Base-by-base conservation (phyloP, 2,888 invertebrate genomes). In the Mesopsocus fuscifrons region DNA sequence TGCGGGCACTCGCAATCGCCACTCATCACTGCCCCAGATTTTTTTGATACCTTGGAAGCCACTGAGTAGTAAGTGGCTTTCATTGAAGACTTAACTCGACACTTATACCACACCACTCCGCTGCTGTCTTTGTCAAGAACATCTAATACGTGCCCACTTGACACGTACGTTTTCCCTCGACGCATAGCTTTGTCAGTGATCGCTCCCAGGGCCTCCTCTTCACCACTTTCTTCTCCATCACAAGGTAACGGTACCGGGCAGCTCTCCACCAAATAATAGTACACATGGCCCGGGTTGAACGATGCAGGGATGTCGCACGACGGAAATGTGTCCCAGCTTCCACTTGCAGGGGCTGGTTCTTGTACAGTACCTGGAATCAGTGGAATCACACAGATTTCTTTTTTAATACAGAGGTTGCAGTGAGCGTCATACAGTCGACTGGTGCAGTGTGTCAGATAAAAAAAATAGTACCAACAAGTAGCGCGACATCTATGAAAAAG, bases 281-380 rank as follows among this genome's bases (percentile, higher is more conserved):
- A 34, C 34, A 34, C 18, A 13, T 34, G 34, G 8, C 34, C 34
- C 18, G 8, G 8, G 34, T 34, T 34, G 34, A 34, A 34, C 8
- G 34, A 9, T 18, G 8, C 16, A 16, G 34, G 34, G 9, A 34
- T 34, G 8, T 6, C 15, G 15, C 8, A 9, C 8, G 16, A 16
- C 8, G 34, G 34, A 13, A 34, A 34, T 8, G 6, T 15, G 8
- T 18, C 8, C 34, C 34, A 34, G 15, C 18, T 6, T 18, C 34
- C 30, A 11, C 9, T 30, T 30, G 30, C n/a, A n/a, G n/a, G n/a
- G n/a, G n/a, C n/a, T n/a, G n/a, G n/a, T n/a, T n/a, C n/a, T n/a
- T n/a, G n/a, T n/a, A n/a, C n/a, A n/a, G n/a, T n/a, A n/a, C n/a
- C n/a, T n/a, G n/a, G n/a, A n/a, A n/a, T n/a, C n/a, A n/a, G n/a